Evolutionary conservation across 35 echinoderm and acorn worm species (phyloP).

Genomic region (Amphiura filiformis): DNA sequence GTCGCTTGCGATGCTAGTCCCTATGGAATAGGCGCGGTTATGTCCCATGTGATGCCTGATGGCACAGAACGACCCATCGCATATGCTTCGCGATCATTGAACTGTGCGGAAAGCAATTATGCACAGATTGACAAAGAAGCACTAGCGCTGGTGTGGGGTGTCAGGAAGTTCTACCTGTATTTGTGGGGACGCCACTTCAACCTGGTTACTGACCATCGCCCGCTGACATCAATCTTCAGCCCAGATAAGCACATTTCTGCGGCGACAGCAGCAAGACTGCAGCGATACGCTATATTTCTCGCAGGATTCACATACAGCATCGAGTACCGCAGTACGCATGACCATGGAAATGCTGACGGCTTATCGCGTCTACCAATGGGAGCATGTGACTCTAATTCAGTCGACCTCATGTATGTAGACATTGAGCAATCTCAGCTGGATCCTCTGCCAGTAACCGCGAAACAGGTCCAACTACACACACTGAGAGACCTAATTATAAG

Average conservation of each 20-base stretch:
- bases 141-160: slow-evolving; percentile 50
- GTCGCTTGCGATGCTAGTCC: slow-evolving; percentile 59
- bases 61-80: slow-evolving; percentile 54
- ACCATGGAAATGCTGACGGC: slow-evolving; percentile 29
- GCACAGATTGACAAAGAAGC: slow-evolving; percentile 64
- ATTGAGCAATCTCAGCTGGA: slow-evolving; percentile 9
- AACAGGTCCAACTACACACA: slow-evolving; percentile 14
- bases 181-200: slow-evolving; percentile 48
- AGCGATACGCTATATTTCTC: slow-evolving; percentile 32
- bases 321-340: slow-evolving; percentile 20
- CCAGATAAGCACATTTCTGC: slow-evolving; percentile 15
- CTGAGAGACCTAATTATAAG: slow-evolving; percentile 8
- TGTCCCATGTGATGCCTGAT: slow-evolving; percentile 53
- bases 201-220: slow-evolving; percentile 61
- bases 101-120: slow-evolving; percentile 56
- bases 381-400: background rate
- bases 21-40: slow-evolving; percentile 60
- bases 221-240: slow-evolving; percentile 28
- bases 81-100: slow-evolving; percentile 57
- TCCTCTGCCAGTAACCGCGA: slow-evolving; percentile 7
- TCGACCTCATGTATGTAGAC: slow-evolving; percentile 11
- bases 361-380: slow-evolving; percentile 16
- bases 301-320: slow-evolving; percentile 13
- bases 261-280: slow-evolving; percentile 18
- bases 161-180: slow-evolving; percentile 49